Base-by-base conservation (phyloP, 2,888 invertebrate genomes). In the Rotaria socialis region DNA sequence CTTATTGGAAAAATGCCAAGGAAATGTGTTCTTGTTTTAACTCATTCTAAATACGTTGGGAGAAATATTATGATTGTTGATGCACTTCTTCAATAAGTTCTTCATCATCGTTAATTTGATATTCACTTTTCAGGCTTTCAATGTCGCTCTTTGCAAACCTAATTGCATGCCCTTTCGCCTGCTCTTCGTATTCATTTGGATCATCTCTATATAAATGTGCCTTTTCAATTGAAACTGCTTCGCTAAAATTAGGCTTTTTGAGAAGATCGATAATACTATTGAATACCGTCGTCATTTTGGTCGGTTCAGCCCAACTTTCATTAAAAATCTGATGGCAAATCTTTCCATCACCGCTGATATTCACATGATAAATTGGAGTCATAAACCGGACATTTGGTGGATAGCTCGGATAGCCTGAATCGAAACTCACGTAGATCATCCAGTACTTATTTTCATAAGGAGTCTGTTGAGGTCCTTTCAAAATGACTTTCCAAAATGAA, bases 301-400 rank as follows among this genome's bases (percentile, higher is more conserved):
- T 60, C 8, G 2, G 60, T 22, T 10, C 10, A n/a, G 22, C 10
- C 60, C 60, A 60, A 27, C 60, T 22, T 27, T 22, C 27, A 60
- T 22, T 27, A 27, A 60, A 22, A 60, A 60, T 60, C 16, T 60
- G 60, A 60, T 60, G 60, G 16, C 60, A 60, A 60, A 60, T 60
- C 22, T 60, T 60, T 60, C 60, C 60, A 60, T 60, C 60, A 60
- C 60, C 60, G 27, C 27, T 60, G n/a, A 60, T 60, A 60, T 60
- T 60, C 1, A 60, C 60, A 60, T 60, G 60, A 27, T 60, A 60
- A 22, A 60, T 60, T 22, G 60, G 60, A 22, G 60, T 60, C 2
- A 27, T 27, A 60, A 60, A 60, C n/a, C 60, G 60, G 8, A 27
- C 60, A 60, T 27, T 60, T 5, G 60, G 60, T 60, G 60, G 60